Base-by-base conservation (phyloP, 2,113 vertebrate genomes). In the Hyperopisus bebe region DNA sequence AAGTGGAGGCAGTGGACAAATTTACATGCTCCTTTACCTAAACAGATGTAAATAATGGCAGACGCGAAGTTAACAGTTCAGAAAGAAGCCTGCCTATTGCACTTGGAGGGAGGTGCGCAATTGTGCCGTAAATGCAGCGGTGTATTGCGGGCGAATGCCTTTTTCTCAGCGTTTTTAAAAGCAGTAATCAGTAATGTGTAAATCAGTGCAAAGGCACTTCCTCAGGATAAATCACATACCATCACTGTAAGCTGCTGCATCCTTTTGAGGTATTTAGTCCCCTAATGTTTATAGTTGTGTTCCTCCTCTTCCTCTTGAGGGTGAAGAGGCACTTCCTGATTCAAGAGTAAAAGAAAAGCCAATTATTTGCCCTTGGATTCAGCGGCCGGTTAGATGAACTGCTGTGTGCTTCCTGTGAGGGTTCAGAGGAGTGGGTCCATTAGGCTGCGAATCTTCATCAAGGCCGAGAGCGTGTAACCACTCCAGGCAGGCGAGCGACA, bases 291-390 rank as follows among this genome's bases (percentile, higher is more conserved):
- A 66, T 46, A 46, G 70, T 83, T 89, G 70, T 66, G 51, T 86
- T 44, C 82, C 39, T 85, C 15, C 88, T 80, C 47, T 80, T 89
- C 47, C 88, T 80, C 88, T 66, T 21, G 11, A 70, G 44, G 44
- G 48, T 62, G 39, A 84, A 42, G 89, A 58, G 53, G 31, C 51
- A 58, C 80, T 85, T 89, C n/a, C 55, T 89, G 77, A 85, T 89
- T 85, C 58, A 50, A 89, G 80, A 86, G 51, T 27, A 86, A 42
- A 89, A 55, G 55, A 80, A 85, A 48, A 66, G 48, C 35, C 70
- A 48, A 19, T 89, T 19, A 80, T 89, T 51, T 80, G 66, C 88
- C 88, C 88, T 51, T 51, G 55, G 88, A 51, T 44, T 35, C 5
- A 21, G 24, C 19, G 42, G 51, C n/a, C 8, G 39, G 87, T 88